Percentiles rank a stretch among this genome's conserved stretches.
phyloP scores from a whole-genome alignment of 1,140 invertebrate genomes.

The Polypedilum vanderplanki region DNA sequence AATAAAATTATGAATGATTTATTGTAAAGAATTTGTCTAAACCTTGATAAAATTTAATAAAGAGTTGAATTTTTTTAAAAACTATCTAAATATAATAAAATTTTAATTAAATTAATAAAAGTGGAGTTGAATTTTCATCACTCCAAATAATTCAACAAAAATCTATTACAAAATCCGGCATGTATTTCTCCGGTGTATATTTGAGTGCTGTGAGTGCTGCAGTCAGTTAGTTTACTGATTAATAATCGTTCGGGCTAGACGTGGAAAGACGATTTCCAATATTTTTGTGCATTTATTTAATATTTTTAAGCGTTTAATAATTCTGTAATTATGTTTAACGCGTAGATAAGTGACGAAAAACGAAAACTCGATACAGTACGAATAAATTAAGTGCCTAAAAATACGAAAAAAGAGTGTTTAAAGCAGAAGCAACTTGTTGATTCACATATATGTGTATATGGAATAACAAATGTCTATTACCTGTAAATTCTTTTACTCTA shows the following conservation, averaged over 20 bases:
- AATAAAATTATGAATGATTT: no score
- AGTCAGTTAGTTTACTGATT: slow-evolving; percentile 6
- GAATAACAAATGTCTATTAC: slow-evolving; percentile 25
- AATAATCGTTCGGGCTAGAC: slow-evolving; percentile 2
- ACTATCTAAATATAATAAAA: no score
- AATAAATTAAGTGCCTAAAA: neutral
- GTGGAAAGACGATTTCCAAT: neutral
- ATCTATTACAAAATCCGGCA: neutral
- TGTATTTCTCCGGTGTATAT: slow-evolving; percentile 3
- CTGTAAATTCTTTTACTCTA: slow-evolving; percentile 7
- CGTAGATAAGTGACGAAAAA: neutral
- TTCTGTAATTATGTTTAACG: slow-evolving; percentile 23
- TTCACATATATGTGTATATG: slow-evolving; percentile 19
- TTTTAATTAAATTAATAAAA: no score
- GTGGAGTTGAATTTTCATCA: no score
- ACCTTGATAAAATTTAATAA: no score
- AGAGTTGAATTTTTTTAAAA: no score
- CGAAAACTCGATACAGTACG: neutral
- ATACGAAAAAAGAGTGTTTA: slow-evolving; percentile 3
- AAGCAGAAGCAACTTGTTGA: slow-evolving; percentile 23
- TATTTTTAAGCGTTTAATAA: neutral
- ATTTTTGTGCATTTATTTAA: slow-evolving; percentile 17
- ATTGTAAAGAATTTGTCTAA: no score
- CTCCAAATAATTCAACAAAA: no score
- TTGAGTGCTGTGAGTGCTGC: neutral